These are phyloP conservation scores for Pocillopora verrucosa DNA, from an alignment of 64 coral and sea anemone genomes.

Conservation along the genomic window DNA sequence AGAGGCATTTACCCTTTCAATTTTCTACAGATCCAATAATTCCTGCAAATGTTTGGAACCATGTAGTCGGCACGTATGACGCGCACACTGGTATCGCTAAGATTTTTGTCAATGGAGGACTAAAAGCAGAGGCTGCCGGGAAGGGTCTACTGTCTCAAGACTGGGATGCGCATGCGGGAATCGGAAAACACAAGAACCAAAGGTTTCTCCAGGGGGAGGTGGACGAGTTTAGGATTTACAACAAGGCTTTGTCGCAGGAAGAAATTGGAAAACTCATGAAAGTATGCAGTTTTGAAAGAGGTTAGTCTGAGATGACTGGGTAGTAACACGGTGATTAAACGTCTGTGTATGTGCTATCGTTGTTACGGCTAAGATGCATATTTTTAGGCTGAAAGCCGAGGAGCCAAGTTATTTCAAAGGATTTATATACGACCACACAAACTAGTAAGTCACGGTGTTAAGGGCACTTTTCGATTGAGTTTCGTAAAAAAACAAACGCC, in stretches of 20 bases:
- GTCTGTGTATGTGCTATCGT: neutral
- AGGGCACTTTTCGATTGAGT: too few relatives aligned
- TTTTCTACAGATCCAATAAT: conserved; percentile 64
- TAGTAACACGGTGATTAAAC: neutral
- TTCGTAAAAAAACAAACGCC: too few relatives aligned
- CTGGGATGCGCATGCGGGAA: conserved; percentile 84
- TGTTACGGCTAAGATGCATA: neutral
- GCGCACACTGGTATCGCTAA: conserved; percentile 73
- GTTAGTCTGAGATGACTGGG: conserved; percentile 2
- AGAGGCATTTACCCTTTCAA: neutral
- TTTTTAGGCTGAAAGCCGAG: neutral
- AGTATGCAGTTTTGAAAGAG: conserved; percentile 65
- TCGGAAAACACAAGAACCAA: conserved; percentile 69
- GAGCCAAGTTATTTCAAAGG: too few relatives aligned
- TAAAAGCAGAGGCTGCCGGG: conserved; percentile 73
- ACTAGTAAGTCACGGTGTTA: too few relatives aligned
- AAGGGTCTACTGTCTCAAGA: conserved; percentile 85
- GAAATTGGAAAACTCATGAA: conserved; percentile 68
- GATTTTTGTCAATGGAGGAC: conserved; percentile 72
- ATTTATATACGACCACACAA: too few relatives aligned
- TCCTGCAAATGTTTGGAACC: conserved; percentile 78
- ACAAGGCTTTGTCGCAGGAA: conserved; percentile 53
- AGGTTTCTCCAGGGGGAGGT: conserved; percentile 85
- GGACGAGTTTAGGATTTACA: conserved; percentile 92
- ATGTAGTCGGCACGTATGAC: conserved; percentile 78